Conservation (phyloP, 2,888 invertebrate genomes). For the Microplitis manilae region DNA sequence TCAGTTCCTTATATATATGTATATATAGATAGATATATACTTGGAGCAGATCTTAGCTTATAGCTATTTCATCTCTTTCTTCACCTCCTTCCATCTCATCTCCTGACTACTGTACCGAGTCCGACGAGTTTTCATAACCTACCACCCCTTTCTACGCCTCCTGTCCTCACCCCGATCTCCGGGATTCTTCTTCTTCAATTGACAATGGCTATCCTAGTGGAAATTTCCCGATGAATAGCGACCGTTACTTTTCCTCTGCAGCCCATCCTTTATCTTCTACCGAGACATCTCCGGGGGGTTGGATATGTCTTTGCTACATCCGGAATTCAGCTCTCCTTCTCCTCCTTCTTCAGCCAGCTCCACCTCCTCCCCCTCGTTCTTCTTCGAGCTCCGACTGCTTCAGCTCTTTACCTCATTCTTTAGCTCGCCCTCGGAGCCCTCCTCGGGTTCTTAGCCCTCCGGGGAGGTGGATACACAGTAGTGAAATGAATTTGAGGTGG, state of each 20-base stretch:
- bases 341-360: neutral
- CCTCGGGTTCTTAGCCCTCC: too few relatives aligned
- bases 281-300: conserved; percentile 39
- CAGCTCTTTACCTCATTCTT: neutral
- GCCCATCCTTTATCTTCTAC: conserved; percentile 14
- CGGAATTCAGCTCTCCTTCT: conserved; percentile 45
- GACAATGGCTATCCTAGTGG: conserved; percentile 46
- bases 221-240: conserved; percentile 41
- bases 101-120: neutral
- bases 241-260: conserved; percentile 40
- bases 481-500: conserved; percentile 31
- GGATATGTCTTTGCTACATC: conserved; percentile 63
- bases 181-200: conserved; percentile 39
- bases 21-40: too few relatives aligned
- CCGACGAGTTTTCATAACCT: conserved; percentile 28
- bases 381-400: conserved; percentile 4
- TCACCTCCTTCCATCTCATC: neutral
- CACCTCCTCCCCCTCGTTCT: neutral
- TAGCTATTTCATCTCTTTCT: too few relatives aligned
- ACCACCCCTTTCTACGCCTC: neutral
- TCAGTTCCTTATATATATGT: too few relatives aligned
- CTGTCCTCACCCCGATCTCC: conserved; percentile 18
- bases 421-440: too few relatives aligned
- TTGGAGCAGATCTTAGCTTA: too few relatives aligned
- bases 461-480: conserved; percentile 38